Conservation (phyloP, 2,113 vertebrate species). For the Loxodonta africana region DNA sequence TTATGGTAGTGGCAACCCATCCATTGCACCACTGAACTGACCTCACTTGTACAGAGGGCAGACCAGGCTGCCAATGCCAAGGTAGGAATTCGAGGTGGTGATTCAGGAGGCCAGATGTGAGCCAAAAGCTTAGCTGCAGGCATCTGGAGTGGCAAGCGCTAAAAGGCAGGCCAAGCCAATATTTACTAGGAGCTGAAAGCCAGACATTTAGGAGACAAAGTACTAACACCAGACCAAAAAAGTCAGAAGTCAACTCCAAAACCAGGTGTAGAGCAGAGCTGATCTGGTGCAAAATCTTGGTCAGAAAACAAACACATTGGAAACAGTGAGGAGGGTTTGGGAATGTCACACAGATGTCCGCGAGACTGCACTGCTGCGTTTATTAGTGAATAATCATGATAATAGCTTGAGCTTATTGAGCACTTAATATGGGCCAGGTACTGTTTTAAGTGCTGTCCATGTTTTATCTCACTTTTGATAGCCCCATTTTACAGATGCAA, state of each 20-base stretch:
- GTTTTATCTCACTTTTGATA: neutral
- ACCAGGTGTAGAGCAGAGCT: neutral
- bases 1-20: neutral
- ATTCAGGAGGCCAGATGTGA: neutral
- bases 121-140: conserved; percentile 16
- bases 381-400: neutral
- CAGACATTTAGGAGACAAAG: neutral
- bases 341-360: neutral
- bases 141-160: neutral
- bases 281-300: neutral
- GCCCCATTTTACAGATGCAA: neutral
- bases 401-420: neutral
- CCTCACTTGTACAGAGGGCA: neutral
- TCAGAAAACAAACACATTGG: neutral
- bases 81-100: neutral
- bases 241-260: neutral
- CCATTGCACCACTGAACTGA: neutral
- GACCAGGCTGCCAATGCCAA: neutral
- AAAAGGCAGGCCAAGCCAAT: neutral
- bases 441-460: neutral
- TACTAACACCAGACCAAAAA: neutral
- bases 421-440: neutral
- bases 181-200: neutral
- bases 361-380: neutral
- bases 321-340: neutral